A percentile compares a stretch with the other conserved stretches of the same genome.
phyloP scores from a whole-genome alignment of 2,113 vertebrate species.

The Muntiacus muntjak region DNA sequence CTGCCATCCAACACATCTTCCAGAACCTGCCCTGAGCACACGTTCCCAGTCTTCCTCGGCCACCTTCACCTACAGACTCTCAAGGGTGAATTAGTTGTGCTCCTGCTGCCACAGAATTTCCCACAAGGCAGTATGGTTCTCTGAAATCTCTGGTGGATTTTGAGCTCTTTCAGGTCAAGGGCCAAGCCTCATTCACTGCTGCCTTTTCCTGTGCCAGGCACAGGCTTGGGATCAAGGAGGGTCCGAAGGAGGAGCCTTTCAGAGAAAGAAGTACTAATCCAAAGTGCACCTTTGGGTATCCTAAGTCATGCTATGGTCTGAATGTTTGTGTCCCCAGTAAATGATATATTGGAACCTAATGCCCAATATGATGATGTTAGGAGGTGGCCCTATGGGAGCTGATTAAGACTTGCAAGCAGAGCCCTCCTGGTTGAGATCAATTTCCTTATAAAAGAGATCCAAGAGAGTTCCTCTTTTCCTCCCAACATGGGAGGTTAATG shows the following conservation, averaged over 20 bases:
- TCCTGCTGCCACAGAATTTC: not conserved
- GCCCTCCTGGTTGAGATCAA: not conserved
- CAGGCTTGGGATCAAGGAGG: not conserved
- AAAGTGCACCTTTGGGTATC: not conserved
- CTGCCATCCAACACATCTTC: not conserved
- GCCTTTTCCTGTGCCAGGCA: not conserved
- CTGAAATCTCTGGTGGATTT: not conserved
- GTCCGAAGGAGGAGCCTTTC: not conserved
- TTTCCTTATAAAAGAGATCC: not conserved
- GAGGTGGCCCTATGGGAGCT: not conserved
- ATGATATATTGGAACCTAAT: not conserved
- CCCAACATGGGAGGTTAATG: not conserved
- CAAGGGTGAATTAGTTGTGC: not conserved
- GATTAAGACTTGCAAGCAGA: not conserved
- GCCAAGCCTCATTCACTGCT: not conserved
- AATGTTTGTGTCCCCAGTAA: not conserved
- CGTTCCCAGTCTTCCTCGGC: not conserved
- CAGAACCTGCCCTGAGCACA: not conserved
- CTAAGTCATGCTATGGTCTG: not conserved
- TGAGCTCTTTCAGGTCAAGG: not conserved
- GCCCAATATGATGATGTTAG: not conserved
- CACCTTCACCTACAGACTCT: not conserved
- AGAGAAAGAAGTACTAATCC: not conserved
- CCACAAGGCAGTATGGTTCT: not conserved
- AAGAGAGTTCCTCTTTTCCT: not conserved